These are phyloP conservation scores for Pegea sp. DNA, from an alignment of 23 tunicate genomes.

Conservation along the genomic window DNA sequence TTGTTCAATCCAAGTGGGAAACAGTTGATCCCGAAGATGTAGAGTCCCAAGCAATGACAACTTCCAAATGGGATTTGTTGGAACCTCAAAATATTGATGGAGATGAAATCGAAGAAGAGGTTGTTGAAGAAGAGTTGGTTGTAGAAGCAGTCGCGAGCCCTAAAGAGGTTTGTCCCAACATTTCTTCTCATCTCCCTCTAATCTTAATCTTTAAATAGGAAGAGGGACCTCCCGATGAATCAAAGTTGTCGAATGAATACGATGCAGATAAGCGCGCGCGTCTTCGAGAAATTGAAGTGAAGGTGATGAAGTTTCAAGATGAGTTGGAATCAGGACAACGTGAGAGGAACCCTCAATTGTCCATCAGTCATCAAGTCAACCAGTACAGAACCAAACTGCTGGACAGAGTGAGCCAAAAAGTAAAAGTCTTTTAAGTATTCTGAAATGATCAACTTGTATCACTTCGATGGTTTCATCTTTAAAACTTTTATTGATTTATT, in stretches of 20 bases:
- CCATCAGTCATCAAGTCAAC: constrained; percentile 36
- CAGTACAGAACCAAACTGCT: constrained; percentile 62
- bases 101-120: constrained; percentile 25
- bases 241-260: constrained; percentile 1
- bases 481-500: background rate
- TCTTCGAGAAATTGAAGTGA: constrained; percentile 81
- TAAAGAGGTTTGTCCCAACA: no score
- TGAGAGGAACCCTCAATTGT: constrained; percentile 13
- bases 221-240: no score
- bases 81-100: constrained; percentile 40
- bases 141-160: background rate
- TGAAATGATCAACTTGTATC: background rate
- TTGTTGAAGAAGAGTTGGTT: no score
- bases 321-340: constrained; percentile 70
- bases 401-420: constrained; percentile 32
- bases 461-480: background rate
- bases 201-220: no score
- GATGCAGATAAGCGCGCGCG: constrained; percentile 59
- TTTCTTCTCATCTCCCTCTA: no score
- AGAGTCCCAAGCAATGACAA: constrained; percentile 92
- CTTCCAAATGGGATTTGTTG: constrained; percentile 87
- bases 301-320: constrained; percentile 89
- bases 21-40: constrained; percentile 87
- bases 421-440: background rate
- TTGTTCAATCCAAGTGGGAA: constrained; percentile 89